Base-by-base conservation (phyloP, 2,888 invertebrate species). In the Arenicola marina region DNA sequence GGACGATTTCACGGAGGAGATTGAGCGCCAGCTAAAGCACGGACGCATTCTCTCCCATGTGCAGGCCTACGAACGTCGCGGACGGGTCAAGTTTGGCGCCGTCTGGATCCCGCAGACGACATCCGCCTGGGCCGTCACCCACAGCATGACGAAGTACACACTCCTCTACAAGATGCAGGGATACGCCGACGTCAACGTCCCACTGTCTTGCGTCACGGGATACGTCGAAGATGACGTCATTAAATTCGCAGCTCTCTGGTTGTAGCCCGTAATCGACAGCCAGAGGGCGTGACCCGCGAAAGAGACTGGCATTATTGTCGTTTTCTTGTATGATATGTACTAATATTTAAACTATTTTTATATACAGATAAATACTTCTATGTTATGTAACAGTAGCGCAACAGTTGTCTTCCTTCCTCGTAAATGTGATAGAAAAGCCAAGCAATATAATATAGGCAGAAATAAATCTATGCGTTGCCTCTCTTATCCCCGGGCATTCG, bases 161-260 rank as follows among this genome's bases (percentile, higher is more conserved):
- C 72, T 80, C 46, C 55, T 78, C 33, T 75, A 76, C 61, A 78
- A 78, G 51, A 58, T 80, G 53, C 62, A 66, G 4, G 73, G 76
- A 58, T 76, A 73, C 57, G 70, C 76, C 29, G 65, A 65, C 4
- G 59, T 66, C 26, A 75, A 77, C 62, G 67, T 73, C 2, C 69
- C 62, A 1, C 62, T 78, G 0, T 61, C 70, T 45, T 75, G 73
- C 58, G 46, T 78, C 29, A 73, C 74, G 58, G 69, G 75, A n/a
- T 80, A 80, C 59, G 33, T 66, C 33, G 67, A 74, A 26, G 78
- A 78, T 57, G 76, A 73, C 29, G 67, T 70, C 1, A 55, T 74
- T 1, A 73, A 75, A 54, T 79, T 74, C 70, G 75, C 76, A 31
- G 75, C 76, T 15, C 68, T 80, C 15, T 80, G 79, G 79, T 59